Evolutionary conservation across 2,888 invertebrate genomes (phyloP), one percentile per base, ranked within the genome.

Genomic region (Cynaeus angustus): DNA sequence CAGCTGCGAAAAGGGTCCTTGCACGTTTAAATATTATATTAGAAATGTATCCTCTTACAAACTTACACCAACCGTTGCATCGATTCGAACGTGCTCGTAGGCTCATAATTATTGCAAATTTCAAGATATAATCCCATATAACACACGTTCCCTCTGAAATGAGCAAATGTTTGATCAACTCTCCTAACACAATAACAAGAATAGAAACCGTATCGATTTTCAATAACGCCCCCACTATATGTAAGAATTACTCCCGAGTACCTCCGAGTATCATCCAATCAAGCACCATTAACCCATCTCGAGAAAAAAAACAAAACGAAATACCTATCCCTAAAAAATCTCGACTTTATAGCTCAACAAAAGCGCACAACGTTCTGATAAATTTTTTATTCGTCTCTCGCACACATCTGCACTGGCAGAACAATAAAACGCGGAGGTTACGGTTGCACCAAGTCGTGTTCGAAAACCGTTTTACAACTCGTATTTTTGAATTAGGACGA

Each of bases 131-230:
- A n/a, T n/a, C n/a, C n/a, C n/a, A n/a, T n/a, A n/a, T n/a, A n/a
- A n/a, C n/a, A n/a, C 28, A 28, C 28, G 7, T 28, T 28, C 33
- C 6, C 33, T 4, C 30, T 26, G 14, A 21, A 45, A 1, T 45
- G 48, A 28, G 21, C 43, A 55, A 65, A 55, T 53, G 65, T 53
- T 65, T 53, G 55, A 65, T 53, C 65, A 53, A 43, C 65, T 53
- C 53, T 53, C 37, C 43, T 16, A 14, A 21, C 56, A 41, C 41
- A 14, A 55, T 16, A 53, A 41, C 64, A 65, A 53, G 30, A 65
- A 53, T 53, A 52, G 52, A 53, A 65, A 45, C 53, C 45, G 21
- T 16, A 65, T 65, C 55, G 65, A 65, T 65, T 65, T 55, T 65
- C 65, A 43, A 65, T 65, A 65, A 55, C 21, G 43, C 46, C 21